These are phyloP conservation scores for Osmoderma eremita DNA, from an alignment of 2,888 invertebrate genomes.

Conservation along the genomic window DNA sequence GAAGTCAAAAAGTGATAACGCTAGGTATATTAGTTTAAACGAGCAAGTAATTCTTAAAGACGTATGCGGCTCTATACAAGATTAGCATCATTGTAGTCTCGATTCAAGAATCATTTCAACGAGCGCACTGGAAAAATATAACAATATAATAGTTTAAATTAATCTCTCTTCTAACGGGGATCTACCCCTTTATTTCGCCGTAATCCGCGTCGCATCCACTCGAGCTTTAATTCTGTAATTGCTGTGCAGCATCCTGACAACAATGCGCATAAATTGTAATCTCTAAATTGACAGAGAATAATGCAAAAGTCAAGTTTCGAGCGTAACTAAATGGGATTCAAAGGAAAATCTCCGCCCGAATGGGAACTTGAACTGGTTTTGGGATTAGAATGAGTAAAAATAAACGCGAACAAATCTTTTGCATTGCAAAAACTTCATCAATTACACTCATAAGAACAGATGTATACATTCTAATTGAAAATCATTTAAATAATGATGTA, in stretches of 20 bases:
- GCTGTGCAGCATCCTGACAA: slow-evolving; percentile 16
- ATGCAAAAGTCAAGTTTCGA: slow-evolving; percentile 28
- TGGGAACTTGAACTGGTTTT: slow-evolving; percentile 20
- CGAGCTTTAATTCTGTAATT: slow-evolving; percentile 33
- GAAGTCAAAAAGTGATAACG: too few relatives aligned
- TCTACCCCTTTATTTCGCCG: slow-evolving; percentile 11
- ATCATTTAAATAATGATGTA: too few relatives aligned
- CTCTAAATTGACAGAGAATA: slow-evolving; percentile 35
- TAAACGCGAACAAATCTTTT: too few relatives aligned
- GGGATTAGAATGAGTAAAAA: too few relatives aligned
- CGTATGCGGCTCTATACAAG: too few relatives aligned
- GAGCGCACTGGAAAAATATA: slow-evolving; percentile 3
- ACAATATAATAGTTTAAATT: slow-evolving; percentile 16
- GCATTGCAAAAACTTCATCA: too few relatives aligned
- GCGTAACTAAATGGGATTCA: slow-evolving; percentile 27
- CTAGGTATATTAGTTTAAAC: too few relatives aligned
- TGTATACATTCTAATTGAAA: too few relatives aligned
- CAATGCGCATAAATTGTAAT: slow-evolving; percentile 36
- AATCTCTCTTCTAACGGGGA: slow-evolving; percentile 15
- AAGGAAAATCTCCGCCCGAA: slow-evolving; percentile 19
- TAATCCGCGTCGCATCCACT: slow-evolving; percentile 17
- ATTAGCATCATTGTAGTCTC: too few relatives aligned
- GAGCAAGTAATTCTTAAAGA: too few relatives aligned
- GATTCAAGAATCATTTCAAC: too few relatives aligned
- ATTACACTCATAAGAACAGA: too few relatives aligned